Percentiles rank a stretch among this genome's conserved stretches.
Conservation (phyloP, 2,113 vertebrate genomes). For the Spheniscus mendiculus region DNA sequence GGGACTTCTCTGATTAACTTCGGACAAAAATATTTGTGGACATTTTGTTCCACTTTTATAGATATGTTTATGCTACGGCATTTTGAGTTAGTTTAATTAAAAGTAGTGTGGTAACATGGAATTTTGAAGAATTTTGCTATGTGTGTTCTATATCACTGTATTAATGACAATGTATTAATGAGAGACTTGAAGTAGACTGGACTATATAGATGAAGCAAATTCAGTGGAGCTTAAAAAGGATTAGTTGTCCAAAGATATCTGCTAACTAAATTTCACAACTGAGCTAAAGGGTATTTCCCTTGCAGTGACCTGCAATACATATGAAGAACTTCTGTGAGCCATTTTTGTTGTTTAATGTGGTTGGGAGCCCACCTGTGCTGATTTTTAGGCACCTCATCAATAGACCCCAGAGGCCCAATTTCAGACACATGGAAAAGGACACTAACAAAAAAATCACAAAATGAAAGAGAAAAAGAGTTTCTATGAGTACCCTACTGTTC, state of each 20-base stretch:
- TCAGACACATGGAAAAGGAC: not conserved
- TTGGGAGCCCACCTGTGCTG: not conserved
- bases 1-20: not conserved
- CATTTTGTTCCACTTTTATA: not conserved
- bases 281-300: not conserved
- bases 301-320: not conserved
- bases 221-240: not conserved
- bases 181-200: not conserved
- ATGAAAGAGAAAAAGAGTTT: not conserved
- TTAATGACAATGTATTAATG: not conserved
- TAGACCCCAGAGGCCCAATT: not conserved
- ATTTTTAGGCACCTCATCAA: not conserved
- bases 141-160: not conserved
- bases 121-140: not conserved
- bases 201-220: not conserved
- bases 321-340: not conserved
- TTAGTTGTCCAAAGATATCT: not conserved
- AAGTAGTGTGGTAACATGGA: not conserved
- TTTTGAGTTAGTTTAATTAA: not conserved
- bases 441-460: not conserved
- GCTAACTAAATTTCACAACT: not conserved
- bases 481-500: not conserved
- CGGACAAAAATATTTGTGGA: not conserved
- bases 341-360: not conserved
- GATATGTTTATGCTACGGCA: not conserved